Evolutionary conservation across 1,140 invertebrate species (phyloP), one percentile per base, ranked within the genome.

Genomic region (Helicoverpa zea): DNA sequence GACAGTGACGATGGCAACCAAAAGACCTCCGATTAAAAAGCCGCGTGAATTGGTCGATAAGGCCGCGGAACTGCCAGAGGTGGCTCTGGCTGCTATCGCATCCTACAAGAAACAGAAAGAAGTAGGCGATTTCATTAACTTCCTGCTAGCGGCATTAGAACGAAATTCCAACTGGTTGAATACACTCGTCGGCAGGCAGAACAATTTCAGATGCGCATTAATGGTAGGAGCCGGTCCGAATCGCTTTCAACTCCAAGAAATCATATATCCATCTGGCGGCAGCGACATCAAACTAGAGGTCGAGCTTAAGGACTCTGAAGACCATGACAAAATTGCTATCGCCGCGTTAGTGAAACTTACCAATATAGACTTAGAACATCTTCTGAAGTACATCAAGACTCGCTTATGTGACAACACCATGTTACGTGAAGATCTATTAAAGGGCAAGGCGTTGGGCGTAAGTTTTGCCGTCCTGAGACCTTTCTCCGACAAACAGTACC

Each of bases 311-410:
- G 90, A 93, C 12, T 91, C 90, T 0, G 93, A 93, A 78, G 93
- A 94, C 82, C 83, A 91, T 81, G 93, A 94, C 68, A 94, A 94
- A 86, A 82, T 93, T 54, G 92, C 92, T 4, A 87, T 94, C 12
- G 91, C 90, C 0, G 92, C 90, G 47, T 70, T 93, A 16, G 30
- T 93, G 1, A 91, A 90, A 83, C 79, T 94, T 10, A 82, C 61
- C 3, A 93, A 89, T 77, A 30, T 79, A 4, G 89, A 93, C 30
- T 86, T 93, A 18, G 88, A 92, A 11, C 80, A 86, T 29, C 79
- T 93, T 51, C 47, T 93, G 16, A 91, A 84, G 63, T 93, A 89
- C 70, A 87, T 91, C 2, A 94, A 92, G 72, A 92, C 83, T 61
- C 86, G 88, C 56, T 63, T 94, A 23, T 85, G 84, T 79, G 91